Evolutionary conservation across 1,140 invertebrate species (phyloP), one percentile per base, ranked within the genome.

Genomic region (Chelonus insularis): DNA sequence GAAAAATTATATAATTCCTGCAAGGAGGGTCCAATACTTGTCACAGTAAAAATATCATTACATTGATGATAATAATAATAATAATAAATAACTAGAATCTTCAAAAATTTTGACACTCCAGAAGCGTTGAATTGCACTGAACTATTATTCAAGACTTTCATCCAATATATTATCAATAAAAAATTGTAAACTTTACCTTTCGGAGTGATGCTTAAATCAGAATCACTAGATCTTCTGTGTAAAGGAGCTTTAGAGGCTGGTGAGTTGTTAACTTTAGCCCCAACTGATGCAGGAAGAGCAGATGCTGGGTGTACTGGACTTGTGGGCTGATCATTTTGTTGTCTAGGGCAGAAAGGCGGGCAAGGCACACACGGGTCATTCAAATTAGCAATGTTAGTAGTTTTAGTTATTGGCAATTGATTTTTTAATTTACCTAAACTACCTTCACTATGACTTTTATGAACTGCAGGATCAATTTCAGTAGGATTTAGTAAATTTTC

Each of bases 141-240:
- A n/a, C n/a, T n/a, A n/a, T n/a, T n/a, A n/a, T n/a, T n/a, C n/a
- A n/a, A n/a, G n/a, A n/a, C n/a, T n/a, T n/a, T n/a, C n/a, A n/a
- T n/a, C n/a, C n/a, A n/a, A n/a, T n/a, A n/a, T n/a, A n/a, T n/a
- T n/a, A n/a, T n/a, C n/a, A n/a, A n/a, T n/a, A n/a, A n/a, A n/a
- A n/a, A n/a, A n/a, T n/a, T n/a, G n/a, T 34, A 34, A 50, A 73
- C 78, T 79, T 39, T 82, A 95, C 94, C 93, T 91, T 94, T 96
- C 1, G 94, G 93, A 4, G 93, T 94, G 32, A 94, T 88, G 81
- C 91, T 95, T 47, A 96, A 81, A 80, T 97, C 95, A 1, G 95
- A 96, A 77, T 97, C 95, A 3, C 94, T 96, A 0, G 93, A 95
- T 60, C 94, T 83, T 47, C 93, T 82, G 71, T 90, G 88, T 56